Evolutionary conservation across 2,888 invertebrate species (phyloP), one percentile per base, ranked within the genome.

Genomic region (Boloria euphrosyne): DNA sequence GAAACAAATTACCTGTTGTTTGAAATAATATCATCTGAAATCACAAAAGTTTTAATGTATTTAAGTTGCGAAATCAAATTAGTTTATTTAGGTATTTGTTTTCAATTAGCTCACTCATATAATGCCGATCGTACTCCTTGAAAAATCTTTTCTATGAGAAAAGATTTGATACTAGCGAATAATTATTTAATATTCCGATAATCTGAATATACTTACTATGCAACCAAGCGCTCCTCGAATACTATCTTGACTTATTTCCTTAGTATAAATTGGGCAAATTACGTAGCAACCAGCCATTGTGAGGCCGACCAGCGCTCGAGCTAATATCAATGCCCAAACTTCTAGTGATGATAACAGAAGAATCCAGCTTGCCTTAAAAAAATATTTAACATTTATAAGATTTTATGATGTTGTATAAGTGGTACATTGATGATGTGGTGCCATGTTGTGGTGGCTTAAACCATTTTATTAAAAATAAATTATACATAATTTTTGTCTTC

Each of bases 201-300:
- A 22, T 22, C 5, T 17, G 38, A 55, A 27, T 38, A 31, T 44
- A 53, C 83, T 93, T 64, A 94, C 92, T 75, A 93, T 85, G 0
- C 94, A 91, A 0, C 94, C 94, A 3, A 95, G 80, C 7, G 92
- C 78, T 0, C 95, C 95, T 71, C 95, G 82, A 0, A 87, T 78
- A 10, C 74, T 75, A 54, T 93, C 89, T 14, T 94, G 91, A 13
- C 94, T 92, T 10, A 94, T 93, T 76, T 95, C 95, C 58, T 90
- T 90, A 0, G 91, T 90, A 72, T 92, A 93, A 43, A 94, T 79
- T 0, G 94, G 89, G 47, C 87, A 88, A 3, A 80, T 81, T 44
- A 89, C 87, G 63, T 84, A 89, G 1, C 80, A 76, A 0, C 87
- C 87, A 0, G 81, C 85, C 86, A 87, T 88, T 5, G 76, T 76